Evolutionary conservation across 1,140 invertebrate species (phyloP), one percentile per base, ranked within the genome.

Genomic region (Oreohelix idahoensis): DNA sequence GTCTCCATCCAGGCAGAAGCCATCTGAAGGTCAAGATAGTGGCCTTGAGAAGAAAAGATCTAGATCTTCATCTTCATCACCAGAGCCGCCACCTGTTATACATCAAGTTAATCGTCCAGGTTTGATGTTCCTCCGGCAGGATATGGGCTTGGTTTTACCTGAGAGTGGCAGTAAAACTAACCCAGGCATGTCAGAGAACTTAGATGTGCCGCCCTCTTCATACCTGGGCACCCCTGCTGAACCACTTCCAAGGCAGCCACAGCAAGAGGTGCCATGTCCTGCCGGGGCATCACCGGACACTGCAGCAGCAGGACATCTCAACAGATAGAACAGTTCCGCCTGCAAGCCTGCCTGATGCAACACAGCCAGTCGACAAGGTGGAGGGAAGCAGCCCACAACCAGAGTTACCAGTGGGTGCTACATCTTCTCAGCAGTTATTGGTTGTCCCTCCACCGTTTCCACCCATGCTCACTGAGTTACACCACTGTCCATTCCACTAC

Each of bases 31-130:
- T 66, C 63, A 32, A 35, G 29, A 5, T 32, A 17, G 8, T 2
- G 5, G 23, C 63, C n/a, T 2, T 32, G 45, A 26, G 10, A 77
- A 74, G 26, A 0, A 29, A 15, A n/a, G 2, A 36, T 53, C 45
- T 42, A 23, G 78, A 32, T n/a, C 80, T 0, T 73, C 69, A 45
- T 82, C 80, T 26, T 74, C 80, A 11, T 82, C 80, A 38, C 80
- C 80, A 4, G 80, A 82, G 38, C 80, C 80, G 32, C 80, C 80
- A n/a, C 80, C 80, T 29, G 71, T 82, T 0, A 82, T 82, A 35
- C 42, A n/a, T 17, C 13, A 71, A 63, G 51, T 82, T 17, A 20
- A 82, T 17, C 70, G 80, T 17, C 80, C 26, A 5, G 71, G 26
- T 82, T 75, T 63, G 80, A 74, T 51, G 63, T 81, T 73, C 71